These are phyloP conservation scores for Aphelenchoides avenae DNA, from an alignment of 1,140 invertebrate species.

Conservation along the genomic window DNA sequence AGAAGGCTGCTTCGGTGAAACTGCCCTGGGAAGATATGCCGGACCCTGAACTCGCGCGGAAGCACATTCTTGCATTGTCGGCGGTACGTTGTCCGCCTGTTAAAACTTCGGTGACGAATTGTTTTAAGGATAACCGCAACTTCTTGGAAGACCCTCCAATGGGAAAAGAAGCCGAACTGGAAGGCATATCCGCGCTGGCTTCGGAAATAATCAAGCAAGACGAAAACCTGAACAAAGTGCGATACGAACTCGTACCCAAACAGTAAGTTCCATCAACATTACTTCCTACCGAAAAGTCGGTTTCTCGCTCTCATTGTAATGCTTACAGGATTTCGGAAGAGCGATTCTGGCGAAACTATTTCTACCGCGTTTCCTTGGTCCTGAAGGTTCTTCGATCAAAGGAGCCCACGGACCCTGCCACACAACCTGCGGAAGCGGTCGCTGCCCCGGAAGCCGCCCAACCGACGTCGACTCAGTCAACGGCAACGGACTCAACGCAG, in stretches of 20 bases:
- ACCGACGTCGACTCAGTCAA: not conserved
- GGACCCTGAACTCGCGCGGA: conserved; percentile 36
- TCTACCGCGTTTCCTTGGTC: conserved; percentile 94
- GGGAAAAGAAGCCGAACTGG: conserved; percentile 86
- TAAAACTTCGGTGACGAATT: no score
- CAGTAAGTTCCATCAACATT: conserved; percentile 62
- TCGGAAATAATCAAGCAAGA: conserved; percentile 87
- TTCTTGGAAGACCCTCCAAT: conserved; percentile 86
- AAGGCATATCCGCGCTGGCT: conserved; percentile 80
- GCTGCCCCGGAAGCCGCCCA: no score
- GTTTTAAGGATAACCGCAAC: conserved; percentile 81
- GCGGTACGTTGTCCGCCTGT: no score
- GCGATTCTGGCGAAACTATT: conserved; percentile 98
- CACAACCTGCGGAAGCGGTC: no score
- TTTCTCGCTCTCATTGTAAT: no score
- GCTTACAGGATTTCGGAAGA: conserved; percentile 84
- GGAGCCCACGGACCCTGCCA: conserved; percentile 9
- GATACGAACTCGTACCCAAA: conserved; percentile 97
- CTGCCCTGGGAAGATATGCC: conserved; percentile 44
- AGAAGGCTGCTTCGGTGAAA: conserved; percentile 13
- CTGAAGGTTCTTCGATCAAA: conserved; percentile 71
- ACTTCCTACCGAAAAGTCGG: no score
- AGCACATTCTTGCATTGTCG: conserved; percentile 43
- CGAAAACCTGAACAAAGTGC: conserved; percentile 89
- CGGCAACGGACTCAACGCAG: no score